Evolutionary conservation across 2,888 invertebrate genomes (phyloP).

Genomic region (Brenthis hecate): DNA sequence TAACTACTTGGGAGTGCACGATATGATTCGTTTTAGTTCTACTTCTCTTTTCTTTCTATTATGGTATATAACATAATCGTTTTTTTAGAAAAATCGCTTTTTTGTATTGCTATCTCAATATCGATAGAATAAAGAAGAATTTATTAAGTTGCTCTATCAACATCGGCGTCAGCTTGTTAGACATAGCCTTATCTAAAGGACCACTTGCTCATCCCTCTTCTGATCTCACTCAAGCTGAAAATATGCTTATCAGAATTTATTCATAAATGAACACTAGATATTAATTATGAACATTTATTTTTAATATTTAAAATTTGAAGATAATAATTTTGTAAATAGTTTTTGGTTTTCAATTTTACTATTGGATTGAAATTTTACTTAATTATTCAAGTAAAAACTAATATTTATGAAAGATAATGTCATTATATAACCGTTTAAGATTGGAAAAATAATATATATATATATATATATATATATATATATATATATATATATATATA

Average conservation of each 20-base stretch:
- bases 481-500: too few species aligned
- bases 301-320: too few species aligned
- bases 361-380: too few species aligned
- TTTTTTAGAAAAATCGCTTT: neutral
- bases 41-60: constrained; percentile 23
- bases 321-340: too few species aligned
- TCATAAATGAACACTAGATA: neutral
- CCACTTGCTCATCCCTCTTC: constrained; percentile 10
- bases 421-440: too few species aligned
- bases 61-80: constrained; percentile 3
- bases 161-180: constrained; percentile 19
- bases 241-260: constrained; percentile 15
- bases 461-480: too few species aligned
- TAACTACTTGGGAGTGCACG: constrained; percentile 29
- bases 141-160: constrained; percentile 8
- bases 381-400: too few species aligned
- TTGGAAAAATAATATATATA: too few species aligned
- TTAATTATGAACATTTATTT: neutral
- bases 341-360: too few species aligned
- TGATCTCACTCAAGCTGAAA: constrained; percentile 10
- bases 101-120: neutral
- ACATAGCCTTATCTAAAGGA: constrained; percentile 15
- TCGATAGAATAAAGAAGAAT: neutral
- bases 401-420: too few species aligned
- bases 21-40: constrained; percentile 29